Base-by-base conservation (phyloP, 1,140 invertebrate genomes). In the Heterodera carotae region DNA sequence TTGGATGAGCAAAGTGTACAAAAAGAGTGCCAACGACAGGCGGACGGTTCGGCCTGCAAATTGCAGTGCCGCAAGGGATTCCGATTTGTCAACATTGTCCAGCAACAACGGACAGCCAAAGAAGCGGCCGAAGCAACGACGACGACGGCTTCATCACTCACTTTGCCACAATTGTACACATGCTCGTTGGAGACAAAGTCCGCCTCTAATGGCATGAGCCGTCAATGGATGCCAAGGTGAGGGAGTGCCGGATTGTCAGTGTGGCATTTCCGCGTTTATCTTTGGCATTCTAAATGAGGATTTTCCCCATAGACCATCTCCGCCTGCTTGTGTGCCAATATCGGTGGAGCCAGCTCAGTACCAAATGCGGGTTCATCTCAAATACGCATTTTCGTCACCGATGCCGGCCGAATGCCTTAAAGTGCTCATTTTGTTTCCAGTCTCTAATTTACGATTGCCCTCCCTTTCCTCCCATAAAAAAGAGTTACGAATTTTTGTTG, bases 61-160 rank as follows among this genome's bases (percentile, higher is more conserved):
- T 94, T 94, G 10, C 94, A 94, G 12, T 97, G 95, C 88, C 93
- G 93, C 81, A 90, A 92, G n/a, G 94, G 94, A 10, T 96, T 82
- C 84, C 91, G 94, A 85, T 97, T 97, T 85, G 95, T 94, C 0
- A 94, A 97, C 86, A 94, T 92, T 4, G 92, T 95, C 70, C 93
- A 96, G 53, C 94, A 94, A 0, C 94, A 34, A n/a, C n/a, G n/a
- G n/a, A n/a, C n/a, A 15, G 15, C 27, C n/a, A 62, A 29, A 6
- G 72, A 31, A 10, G 25, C 59, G 18, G 60, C 60, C 6, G 39
- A 6, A 74, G 64, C 66, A 64, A 22, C 69, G 36, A 62, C 2
- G 10, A 36, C 36, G 22, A n/a, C 69, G 36, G 31, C 22, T 8
- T 25, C 39, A 25, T 27, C 7, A n/a, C 33, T 74, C 12, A 62